Evolutionary conservation across 1,140 invertebrate genomes (phyloP), one percentile per base, ranked within the genome.

Genomic region (Acromyrmex heyeri): DNA sequence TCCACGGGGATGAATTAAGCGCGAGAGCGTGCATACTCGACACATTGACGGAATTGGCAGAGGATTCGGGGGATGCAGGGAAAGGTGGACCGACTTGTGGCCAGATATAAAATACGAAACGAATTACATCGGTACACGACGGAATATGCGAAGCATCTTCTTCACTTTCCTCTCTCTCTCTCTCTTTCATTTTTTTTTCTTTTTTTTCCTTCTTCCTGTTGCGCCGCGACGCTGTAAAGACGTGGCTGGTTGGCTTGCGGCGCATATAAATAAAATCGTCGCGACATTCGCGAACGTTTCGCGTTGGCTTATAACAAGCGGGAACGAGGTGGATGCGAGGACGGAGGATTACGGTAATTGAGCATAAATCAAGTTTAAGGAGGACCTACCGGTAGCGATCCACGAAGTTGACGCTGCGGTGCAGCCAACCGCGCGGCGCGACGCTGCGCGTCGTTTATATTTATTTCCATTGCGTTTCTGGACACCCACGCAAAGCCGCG

Each of bases 301-400:
- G 75, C 59, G 88, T 86, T 79, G 90, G 85, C 85, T 90, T 90
- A 87, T 85, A 86, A 89, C 88, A 86, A 34, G 62, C 18, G 30
- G 14, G 67, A 38, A 8, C 5, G 50, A 38, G 72, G 8, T 34
- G 61, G 61, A 61, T 34, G 48, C 64, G 73, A 59, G 30, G 12
- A 50, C 48, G 24, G 79, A 70, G 73, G 57, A 87, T 44, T 92
- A 87, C 91, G 93, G 93, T 95, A 95, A 95, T 95, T 95, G 95
- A 95, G 92, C 95, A 95, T 95, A 95, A 95, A 95, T 95, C 95
- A 95, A 94, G 93, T 95, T 87, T 90, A 90, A 90, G 89, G 88
- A 90, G 89, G 73, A 55, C 67, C 83, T 48, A 67, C 78, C 50
- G 78, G 64, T 38, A 72, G 81, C 76, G 89, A 76, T 73, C 85